Percentiles rank a stretch among this genome's conserved stretches.
phyloP scores from a whole-genome alignment of 2,888 invertebrate species.

The Sphaerolaimus hirsutus region DNA sequence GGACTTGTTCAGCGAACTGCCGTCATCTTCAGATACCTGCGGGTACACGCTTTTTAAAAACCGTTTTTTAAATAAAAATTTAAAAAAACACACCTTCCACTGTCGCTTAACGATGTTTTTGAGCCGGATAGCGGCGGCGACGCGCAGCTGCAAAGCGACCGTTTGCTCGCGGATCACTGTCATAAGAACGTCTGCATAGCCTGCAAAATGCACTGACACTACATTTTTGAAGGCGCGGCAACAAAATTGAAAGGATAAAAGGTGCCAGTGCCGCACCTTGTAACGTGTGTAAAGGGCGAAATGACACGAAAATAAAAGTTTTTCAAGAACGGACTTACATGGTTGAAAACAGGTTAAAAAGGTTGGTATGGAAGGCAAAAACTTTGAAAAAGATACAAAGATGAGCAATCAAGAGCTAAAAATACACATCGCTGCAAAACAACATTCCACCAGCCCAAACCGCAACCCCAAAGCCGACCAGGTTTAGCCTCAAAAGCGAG shows the following conservation, averaged over 20 bases:
- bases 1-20: constrained; percentile 19
- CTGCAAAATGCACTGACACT: constrained; percentile 5
- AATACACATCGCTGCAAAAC: background rate
- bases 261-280: too few species aligned
- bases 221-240: too few species aligned
- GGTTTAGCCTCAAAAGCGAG: background rate
- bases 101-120: constrained; percentile 89
- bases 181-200: constrained; percentile 55
- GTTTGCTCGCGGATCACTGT: constrained; percentile 51
- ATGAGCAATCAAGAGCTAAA: background rate
- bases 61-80: background rate
- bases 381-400: too few species aligned
- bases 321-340: too few species aligned
- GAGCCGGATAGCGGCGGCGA: constrained; percentile 73
- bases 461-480: constrained; percentile 1
- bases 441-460: too few species aligned
- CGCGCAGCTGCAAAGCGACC: constrained; percentile 52
- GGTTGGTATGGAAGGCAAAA: too few species aligned
- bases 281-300: too few species aligned
- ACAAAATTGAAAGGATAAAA: too few species aligned
- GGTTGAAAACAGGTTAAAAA: too few species aligned
- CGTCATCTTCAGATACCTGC: background rate
- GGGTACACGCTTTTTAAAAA: background rate
- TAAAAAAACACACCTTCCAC: constrained; percentile 38
- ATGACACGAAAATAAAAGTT: too few species aligned